These are phyloP conservation scores for Peromyscus polionotus DNA, from an alignment of 2,113 vertebrate species.

Conservation along the genomic window DNA sequence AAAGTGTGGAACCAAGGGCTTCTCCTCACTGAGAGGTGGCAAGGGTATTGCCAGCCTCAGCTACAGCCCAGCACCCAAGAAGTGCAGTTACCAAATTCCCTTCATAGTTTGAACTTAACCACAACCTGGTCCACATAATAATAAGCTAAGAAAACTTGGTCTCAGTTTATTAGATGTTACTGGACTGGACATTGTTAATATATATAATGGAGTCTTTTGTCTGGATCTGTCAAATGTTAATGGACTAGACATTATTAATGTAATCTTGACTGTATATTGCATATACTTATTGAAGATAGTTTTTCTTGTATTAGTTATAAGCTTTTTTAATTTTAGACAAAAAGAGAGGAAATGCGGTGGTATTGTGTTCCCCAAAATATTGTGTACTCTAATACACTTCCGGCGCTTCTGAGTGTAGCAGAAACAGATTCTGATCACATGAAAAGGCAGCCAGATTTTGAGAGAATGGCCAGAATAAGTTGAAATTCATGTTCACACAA, in stretches of 20 bases:
- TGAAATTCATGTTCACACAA: not conserved
- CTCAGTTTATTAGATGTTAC: too few relatives aligned
- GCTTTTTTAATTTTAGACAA: too few relatives aligned
- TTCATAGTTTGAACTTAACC: slow-evolving; percentile 4
- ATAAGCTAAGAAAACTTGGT: slow-evolving; percentile 13
- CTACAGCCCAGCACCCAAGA: not conserved
- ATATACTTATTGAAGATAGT: too few relatives aligned
- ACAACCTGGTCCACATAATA: not conserved
- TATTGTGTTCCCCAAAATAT: too few relatives aligned
- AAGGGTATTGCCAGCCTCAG: not conserved
- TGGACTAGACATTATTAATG: too few relatives aligned
- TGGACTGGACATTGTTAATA: too few relatives aligned
- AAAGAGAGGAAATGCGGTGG: too few relatives aligned
- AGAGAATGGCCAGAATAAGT: not conserved
- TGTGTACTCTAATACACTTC: too few relatives aligned
- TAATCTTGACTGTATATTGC: too few relatives aligned
- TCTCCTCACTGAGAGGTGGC: not conserved
- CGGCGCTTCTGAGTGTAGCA: not conserved
- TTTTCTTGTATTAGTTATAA: too few relatives aligned
- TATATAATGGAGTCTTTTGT: too few relatives aligned
- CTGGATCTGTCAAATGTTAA: too few relatives aligned
- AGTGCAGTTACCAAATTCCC: not conserved
- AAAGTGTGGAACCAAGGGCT: not conserved
- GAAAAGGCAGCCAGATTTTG: not conserved
- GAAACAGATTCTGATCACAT: not conserved